These are phyloP conservation scores for Atopsyche davidsoni DNA, from an alignment of 1,140 invertebrate genomes.

Conservation along the genomic window DNA sequence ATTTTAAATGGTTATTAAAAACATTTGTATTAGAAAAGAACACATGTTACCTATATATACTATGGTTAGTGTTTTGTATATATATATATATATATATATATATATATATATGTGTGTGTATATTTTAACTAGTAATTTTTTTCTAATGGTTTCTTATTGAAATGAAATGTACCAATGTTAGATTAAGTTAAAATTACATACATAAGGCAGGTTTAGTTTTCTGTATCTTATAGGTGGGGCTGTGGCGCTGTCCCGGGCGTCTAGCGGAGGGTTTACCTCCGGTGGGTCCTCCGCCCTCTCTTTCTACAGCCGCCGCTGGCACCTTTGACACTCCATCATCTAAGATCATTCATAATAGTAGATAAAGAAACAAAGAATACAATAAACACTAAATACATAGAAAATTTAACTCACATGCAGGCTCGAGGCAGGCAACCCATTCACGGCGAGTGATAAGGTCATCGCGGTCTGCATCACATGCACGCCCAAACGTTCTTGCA, in stretches of 20 bases:
- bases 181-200: slow-evolving; percentile 17
- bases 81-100: slow-evolving; percentile 1
- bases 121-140: not conserved
- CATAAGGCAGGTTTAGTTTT: slow-evolving; percentile 31
- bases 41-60: no score
- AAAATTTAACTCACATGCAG: slow-evolving; percentile 3
- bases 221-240: slow-evolving; percentile 28
- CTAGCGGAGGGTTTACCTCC: slow-evolving; percentile 29
- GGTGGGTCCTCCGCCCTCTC: slow-evolving; percentile 33
- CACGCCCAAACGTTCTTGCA: slow-evolving; percentile 78
- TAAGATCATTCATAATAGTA: slow-evolving; percentile 75
- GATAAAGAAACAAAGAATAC: slow-evolving; percentile 76
- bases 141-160: not conserved
- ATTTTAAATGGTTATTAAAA: no score
- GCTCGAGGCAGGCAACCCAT: slow-evolving; percentile 72
- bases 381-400: not conserved
- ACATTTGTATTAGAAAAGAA: no score
- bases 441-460: slow-evolving; percentile 68
- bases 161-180: not conserved
- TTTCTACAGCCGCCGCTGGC: slow-evolving; percentile 35
- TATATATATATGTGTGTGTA: no score
- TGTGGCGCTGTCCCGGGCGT: slow-evolving; percentile 33
- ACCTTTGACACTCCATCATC: slow-evolving; percentile 53
- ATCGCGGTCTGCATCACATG: slow-evolving; percentile 78
- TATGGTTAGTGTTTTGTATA: no score